phyloP scores from a whole-genome alignment of 2,888 invertebrate species.

The Proisotoma minuta region DNA sequence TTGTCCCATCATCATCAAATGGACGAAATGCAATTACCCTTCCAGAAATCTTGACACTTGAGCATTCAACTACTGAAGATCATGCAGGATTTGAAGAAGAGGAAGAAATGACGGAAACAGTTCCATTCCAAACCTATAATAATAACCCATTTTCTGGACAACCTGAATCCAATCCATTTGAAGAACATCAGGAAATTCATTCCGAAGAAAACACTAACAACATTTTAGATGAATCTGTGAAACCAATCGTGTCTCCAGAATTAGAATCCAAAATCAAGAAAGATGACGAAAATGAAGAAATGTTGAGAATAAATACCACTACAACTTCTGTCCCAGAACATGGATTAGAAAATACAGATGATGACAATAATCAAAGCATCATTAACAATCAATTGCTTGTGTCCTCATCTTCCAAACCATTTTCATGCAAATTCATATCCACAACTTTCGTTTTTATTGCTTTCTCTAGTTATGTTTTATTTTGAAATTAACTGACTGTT shows the following conservation, averaged over 20 bases:
- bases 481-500: too few relatives aligned
- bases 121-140: neutral
- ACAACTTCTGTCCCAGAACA: neutral
- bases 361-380: neutral
- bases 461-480: too few relatives aligned
- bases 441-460: neutral
- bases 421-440: too few relatives aligned
- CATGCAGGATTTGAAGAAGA: neutral
- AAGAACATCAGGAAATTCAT: too few relatives aligned
- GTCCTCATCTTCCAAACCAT: neutral
- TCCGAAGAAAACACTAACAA: too few relatives aligned
- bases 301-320: neutral
- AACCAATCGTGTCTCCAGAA: constrained; percentile 1
- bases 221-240: neutral
- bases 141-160: too few relatives aligned
- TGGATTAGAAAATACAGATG: neutral
- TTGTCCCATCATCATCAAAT: neutral
- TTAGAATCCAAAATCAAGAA: neutral
- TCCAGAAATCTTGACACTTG: neutral
- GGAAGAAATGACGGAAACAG: neutral
- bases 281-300: neutral
- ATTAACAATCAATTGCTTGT: neutral
- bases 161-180: too few relatives aligned
- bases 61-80: neutral
- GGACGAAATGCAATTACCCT: neutral